phyloP scores from a whole-genome alignment of 2,888 invertebrate genomes.

The Acrobasis consociella region DNA sequence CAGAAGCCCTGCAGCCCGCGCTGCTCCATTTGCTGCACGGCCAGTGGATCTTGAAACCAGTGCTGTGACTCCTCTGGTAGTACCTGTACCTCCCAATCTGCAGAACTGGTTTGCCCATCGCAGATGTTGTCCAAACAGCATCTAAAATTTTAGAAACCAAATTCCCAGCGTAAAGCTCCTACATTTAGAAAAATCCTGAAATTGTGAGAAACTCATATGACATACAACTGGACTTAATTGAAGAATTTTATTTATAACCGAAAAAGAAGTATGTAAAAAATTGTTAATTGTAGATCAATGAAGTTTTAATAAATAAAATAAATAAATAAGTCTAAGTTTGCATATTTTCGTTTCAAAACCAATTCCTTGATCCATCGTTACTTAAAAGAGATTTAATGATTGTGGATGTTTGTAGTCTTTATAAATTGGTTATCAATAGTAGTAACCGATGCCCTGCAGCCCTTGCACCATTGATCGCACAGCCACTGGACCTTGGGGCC shows the following conservation, averaged over 20 bases:
- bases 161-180: not conserved
- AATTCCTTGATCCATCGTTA: not conserved
- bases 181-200: not conserved
- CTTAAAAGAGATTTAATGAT: not conserved
- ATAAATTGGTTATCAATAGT: not conserved
- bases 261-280: no score
- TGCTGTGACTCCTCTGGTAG: slow-evolving; percentile 22
- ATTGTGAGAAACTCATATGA: not conserved
- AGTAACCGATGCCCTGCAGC: slow-evolving; percentile 34
- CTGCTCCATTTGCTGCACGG: slow-evolving; percentile 37
- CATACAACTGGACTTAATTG: not conserved
- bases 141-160: not conserved
- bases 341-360: no score
- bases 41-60: slow-evolving; percentile 36
- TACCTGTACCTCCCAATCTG: slow-evolving; percentile 31
- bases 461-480: slow-evolving; percentile 20
- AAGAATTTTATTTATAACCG: no score
- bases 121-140: slow-evolving; percentile 20
- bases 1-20: slow-evolving; percentile 36
- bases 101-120: slow-evolving; percentile 31
- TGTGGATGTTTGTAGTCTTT: not conserved
- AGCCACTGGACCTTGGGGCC: slow-evolving; percentile 24
- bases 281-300: no score
- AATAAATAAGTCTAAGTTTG: no score
- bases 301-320: no score